phyloP scores from a whole-genome alignment of 2,113 vertebrate species.

The Hemicordylus capensis region DNA sequence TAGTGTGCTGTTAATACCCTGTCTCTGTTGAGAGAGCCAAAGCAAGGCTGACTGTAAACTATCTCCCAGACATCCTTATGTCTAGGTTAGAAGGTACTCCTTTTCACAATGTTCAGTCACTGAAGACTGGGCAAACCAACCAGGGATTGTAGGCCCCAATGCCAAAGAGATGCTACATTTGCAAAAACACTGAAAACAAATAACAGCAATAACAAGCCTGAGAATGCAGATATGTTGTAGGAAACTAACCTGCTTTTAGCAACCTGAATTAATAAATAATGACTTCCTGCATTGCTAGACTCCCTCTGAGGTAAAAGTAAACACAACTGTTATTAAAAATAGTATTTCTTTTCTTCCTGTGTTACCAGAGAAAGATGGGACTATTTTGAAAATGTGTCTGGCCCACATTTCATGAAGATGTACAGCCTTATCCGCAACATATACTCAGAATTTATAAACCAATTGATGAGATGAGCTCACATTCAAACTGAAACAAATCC shows the following conservation, averaged over 20 bases:
- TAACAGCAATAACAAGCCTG: background rate
- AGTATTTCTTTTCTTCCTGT: background rate
- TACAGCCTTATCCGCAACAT: background rate
- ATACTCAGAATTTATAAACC: background rate
- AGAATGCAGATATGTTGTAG: background rate
- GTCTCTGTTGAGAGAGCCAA: constrained; percentile 33
- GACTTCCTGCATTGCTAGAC: background rate
- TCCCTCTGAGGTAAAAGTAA: background rate
- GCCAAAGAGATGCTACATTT: background rate
- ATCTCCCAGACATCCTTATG: background rate
- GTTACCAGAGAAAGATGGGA: constrained; percentile 9
- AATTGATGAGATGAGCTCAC: background rate
- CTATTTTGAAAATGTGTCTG: constrained; percentile 5
- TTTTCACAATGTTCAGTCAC: constrained; percentile 22
- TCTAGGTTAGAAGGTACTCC: background rate
- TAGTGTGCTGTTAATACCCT: constrained; percentile 24
- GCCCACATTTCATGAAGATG: background rate
- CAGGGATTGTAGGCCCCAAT: constrained; percentile 2
- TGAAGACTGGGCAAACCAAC: background rate
- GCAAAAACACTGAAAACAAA: background rate
- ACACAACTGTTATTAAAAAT: background rate
- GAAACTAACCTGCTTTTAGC: background rate
- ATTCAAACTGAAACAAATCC: background rate
- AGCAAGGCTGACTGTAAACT: constrained; percentile 14
- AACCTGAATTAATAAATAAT: constrained; percentile 19